Percentiles rank a stretch among this genome's conserved stretches.
These are phyloP conservation scores for Nipponia nippon DNA, from an alignment of 2,113 vertebrate genomes.

Conservation along the genomic window DNA sequence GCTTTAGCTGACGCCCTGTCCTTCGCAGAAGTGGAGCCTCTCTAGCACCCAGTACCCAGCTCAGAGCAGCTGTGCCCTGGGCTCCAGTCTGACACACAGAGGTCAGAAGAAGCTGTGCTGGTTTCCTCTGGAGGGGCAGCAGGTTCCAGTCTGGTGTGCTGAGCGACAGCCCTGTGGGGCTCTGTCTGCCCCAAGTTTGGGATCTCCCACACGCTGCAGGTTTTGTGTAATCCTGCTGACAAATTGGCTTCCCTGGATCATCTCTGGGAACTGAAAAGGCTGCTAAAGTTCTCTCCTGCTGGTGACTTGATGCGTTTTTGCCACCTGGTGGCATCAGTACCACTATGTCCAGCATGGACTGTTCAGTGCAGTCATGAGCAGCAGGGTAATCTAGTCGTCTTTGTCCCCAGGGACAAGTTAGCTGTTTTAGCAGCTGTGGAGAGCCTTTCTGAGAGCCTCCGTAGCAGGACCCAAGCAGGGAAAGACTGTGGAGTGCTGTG, in stretches of 20 bases:
- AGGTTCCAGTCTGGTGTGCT: background rate
- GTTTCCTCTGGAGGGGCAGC: background rate
- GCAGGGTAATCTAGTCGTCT: background rate
- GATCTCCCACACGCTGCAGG: background rate
- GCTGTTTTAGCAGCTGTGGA: background rate
- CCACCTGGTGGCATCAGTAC: background rate
- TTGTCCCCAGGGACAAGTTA: background rate
- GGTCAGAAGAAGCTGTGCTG: background rate
- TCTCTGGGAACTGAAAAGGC: background rate
- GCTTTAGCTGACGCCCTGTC: background rate
- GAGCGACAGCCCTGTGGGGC: background rate
- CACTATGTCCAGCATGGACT: background rate
- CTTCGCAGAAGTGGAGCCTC: background rate
- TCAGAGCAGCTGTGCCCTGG: background rate
- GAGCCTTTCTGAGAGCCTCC: background rate
- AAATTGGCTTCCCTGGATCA: accelerated
- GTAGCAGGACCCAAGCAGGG: background rate
- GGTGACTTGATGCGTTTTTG: background rate
- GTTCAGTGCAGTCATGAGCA: background rate
- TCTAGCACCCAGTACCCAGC: background rate
- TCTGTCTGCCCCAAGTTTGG: background rate
- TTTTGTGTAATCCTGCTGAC: background rate
- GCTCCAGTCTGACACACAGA: background rate
- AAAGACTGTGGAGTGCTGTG: background rate
- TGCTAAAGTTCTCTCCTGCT: background rate